phyloP scores from a whole-genome alignment of 2,113 vertebrate genomes.

The Syngnathus scovelli region DNA sequence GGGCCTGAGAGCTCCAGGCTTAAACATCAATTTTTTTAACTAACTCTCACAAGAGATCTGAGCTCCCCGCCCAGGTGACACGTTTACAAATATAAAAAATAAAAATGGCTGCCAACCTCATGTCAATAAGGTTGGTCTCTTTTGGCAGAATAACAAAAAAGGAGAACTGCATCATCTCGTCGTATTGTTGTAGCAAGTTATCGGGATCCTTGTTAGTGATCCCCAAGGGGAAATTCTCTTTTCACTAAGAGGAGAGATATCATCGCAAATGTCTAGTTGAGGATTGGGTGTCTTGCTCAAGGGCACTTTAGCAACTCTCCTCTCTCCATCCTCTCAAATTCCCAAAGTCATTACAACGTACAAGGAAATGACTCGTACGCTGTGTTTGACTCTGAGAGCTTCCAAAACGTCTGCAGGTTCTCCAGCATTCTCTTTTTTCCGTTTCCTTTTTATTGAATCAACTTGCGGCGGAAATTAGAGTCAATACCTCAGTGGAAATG shows the following conservation, averaged over 20 bases:
- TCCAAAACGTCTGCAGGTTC: too few relatives aligned
- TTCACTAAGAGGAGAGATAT: not conserved
- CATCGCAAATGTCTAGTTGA: not conserved
- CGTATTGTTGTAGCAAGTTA: too few relatives aligned
- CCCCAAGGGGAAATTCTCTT: not conserved
- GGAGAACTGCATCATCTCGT: not conserved
- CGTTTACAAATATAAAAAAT: conserved; percentile 9
- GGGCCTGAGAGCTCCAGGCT: conserved; percentile 28
- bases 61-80: conserved; percentile 18
- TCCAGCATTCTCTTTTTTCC: too few relatives aligned
- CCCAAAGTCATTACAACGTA: too few relatives aligned
- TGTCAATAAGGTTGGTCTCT: conserved; percentile 34
- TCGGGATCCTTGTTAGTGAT: not conserved
- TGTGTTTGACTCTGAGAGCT: too few relatives aligned
- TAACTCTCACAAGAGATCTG: conserved; percentile 22
- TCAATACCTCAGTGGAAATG: too few relatives aligned
- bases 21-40: conserved; percentile 18
- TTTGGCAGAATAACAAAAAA: conserved; percentile 32
- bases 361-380: too few relatives aligned
- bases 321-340: not conserved
- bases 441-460: too few relatives aligned
- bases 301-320: not conserved
- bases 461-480: too few relatives aligned
- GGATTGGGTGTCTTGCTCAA: not conserved
- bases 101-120: conserved; percentile 29